These are phyloP conservation scores for Lasioglossum baleicum DNA, from an alignment of 1,140 invertebrate genomes.

Conservation along the genomic window DNA sequence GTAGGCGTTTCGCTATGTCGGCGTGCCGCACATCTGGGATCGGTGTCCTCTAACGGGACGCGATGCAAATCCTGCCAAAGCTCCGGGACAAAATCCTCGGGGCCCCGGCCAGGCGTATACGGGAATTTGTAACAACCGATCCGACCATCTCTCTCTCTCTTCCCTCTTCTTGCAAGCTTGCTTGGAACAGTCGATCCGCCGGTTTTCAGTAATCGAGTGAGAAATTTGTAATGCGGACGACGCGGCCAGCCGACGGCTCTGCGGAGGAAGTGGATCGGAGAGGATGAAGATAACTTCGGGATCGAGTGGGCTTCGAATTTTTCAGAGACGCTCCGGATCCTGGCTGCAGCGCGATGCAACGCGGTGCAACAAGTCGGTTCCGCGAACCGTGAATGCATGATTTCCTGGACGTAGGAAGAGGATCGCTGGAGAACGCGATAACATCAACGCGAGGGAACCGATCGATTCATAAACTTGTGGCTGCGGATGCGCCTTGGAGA, in stretches of 20 bases:
- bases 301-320: neutral
- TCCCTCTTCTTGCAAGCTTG: no score
- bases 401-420: conserved; percentile 1
- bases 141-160: no score
- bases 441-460: neutral
- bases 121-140: conserved; percentile 2
- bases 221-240: conserved; percentile 13
- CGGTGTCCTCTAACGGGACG: conserved; percentile 38
- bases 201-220: neutral
- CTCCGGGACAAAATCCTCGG: conserved; percentile 27
- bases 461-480: neutral
- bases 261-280: neutral
- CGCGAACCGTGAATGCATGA: neutral
- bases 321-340: neutral
- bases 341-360: neutral
- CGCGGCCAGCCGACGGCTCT: neutral
- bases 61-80: conserved; percentile 37
- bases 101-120: neutral
- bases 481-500: neutral
- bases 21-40: conserved; percentile 28
- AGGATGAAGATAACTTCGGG: neutral
- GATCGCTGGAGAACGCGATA: neutral
- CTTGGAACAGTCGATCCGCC: no score
- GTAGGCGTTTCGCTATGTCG: conserved; percentile 24
- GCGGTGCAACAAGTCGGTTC: neutral